Evolutionary conservation across 1,140 invertebrate species (phyloP).

Genomic region (Leptopilina clavipes): DNA sequence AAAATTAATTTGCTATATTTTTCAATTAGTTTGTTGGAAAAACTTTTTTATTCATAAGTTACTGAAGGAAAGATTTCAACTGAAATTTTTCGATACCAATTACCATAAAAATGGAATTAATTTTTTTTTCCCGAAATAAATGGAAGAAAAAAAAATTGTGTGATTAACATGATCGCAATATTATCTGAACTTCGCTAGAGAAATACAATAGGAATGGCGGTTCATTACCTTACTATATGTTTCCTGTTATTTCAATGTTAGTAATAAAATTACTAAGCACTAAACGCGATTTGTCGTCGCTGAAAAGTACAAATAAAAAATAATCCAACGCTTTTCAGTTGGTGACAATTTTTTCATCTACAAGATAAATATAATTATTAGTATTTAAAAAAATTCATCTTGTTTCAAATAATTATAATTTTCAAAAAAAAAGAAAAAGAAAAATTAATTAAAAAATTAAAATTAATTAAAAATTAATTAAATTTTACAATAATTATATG

Average conservation of each 20-base stretch:
- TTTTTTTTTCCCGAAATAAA: not conserved
- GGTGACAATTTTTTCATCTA: not conserved
- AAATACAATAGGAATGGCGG: constrained; percentile 36
- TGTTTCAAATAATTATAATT: too few species aligned
- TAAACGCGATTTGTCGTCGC: constrained; percentile 24
- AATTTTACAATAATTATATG: too few species aligned
- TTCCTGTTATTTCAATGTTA: constrained; percentile 63
- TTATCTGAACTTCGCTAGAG: constrained; percentile 60
- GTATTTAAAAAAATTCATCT: too few species aligned
- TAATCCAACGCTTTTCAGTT: constrained; percentile 3
- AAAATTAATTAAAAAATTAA: too few species aligned
- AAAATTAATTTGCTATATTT: too few species aligned
- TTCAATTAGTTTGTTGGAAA: too few species aligned
- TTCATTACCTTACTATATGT: constrained; percentile 54
- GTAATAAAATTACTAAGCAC: constrained; percentile 13
- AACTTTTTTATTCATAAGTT: not conserved
- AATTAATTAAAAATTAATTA: too few species aligned
- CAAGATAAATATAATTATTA: too few species aligned
- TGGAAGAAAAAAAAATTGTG: not conserved
- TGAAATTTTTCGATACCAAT: not conserved
- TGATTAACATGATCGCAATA: constrained; percentile 39
- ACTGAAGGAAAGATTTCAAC: not conserved
- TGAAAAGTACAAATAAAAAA: constrained; percentile 19
- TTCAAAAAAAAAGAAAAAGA: too few species aligned
- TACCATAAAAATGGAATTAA: not conserved